These are phyloP conservation scores for Sardinella longiceps DNA, from an alignment of 2,797 vertebrate genomes.

Conservation along the genomic window DNA sequence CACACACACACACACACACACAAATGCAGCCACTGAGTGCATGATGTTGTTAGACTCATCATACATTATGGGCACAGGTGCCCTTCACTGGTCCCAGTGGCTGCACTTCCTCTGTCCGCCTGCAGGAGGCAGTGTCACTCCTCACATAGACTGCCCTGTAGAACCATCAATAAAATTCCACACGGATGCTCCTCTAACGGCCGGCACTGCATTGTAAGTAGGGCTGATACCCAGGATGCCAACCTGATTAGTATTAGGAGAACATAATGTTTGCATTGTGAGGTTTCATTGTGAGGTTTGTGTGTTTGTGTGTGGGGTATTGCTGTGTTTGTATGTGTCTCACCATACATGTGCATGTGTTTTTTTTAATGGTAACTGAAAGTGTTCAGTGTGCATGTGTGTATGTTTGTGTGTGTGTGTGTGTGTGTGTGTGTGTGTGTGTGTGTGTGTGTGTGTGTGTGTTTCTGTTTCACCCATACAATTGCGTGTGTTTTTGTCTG, in stretches of 20 bases:
- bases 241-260: background rate
- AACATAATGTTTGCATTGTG: background rate
- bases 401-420: background rate
- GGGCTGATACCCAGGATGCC: background rate
- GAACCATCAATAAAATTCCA: background rate
- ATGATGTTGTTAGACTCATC: background rate
- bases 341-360: background rate
- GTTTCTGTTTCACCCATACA: background rate
- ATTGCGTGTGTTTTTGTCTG: background rate
- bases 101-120: slow-evolving; percentile 62
- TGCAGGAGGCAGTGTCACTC: slow-evolving; percentile 76
- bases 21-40: background rate
- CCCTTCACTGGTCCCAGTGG: background rate
- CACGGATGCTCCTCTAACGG: background rate
- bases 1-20: background rate
- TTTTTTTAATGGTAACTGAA: too few relatives aligned
- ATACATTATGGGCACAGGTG: background rate
- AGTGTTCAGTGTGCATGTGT: background rate
- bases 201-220: background rate
- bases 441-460: background rate
- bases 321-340: background rate
- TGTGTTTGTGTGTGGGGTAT: background rate
- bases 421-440: background rate
- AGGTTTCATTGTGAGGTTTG: background rate
- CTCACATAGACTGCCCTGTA: slow-evolving; percentile 41